phyloP scores from a whole-genome alignment of 2,113 vertebrate genomes.

The Morphnarchus princeps region DNA sequence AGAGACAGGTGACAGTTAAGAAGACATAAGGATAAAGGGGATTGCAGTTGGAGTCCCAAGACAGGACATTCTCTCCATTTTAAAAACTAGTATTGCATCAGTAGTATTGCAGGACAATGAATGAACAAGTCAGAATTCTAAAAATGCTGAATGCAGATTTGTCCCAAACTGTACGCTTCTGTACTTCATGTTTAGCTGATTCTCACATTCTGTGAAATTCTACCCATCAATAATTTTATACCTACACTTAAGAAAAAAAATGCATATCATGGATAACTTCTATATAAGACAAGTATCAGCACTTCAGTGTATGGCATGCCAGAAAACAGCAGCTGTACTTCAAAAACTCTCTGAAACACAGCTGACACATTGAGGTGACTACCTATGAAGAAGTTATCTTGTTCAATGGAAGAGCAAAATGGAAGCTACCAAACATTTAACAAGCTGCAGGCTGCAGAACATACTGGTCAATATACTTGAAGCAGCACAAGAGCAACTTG shows the following conservation, averaged over 20 bases:
- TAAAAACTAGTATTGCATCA: neutral
- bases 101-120: neutral
- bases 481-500: neutral
- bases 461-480: neutral
- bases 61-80: neutral
- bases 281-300: neutral
- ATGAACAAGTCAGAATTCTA: neutral
- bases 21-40: neutral
- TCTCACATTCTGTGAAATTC: neutral
- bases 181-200: neutral
- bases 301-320: neutral
- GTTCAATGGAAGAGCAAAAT: neutral
- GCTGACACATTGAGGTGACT: neutral
- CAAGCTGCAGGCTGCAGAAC: neutral
- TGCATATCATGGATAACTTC: fast-evolving
- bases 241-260: neutral
- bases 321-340: neutral
- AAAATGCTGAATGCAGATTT: neutral
- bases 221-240: neutral
- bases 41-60: neutral
- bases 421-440: neutral
- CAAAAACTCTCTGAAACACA: neutral
- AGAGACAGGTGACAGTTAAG: neutral
- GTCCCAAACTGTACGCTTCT: neutral
- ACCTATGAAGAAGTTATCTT: neutral